Conservation (phyloP, 2,113 vertebrate species). For the Ellobius talpinus region DNA sequence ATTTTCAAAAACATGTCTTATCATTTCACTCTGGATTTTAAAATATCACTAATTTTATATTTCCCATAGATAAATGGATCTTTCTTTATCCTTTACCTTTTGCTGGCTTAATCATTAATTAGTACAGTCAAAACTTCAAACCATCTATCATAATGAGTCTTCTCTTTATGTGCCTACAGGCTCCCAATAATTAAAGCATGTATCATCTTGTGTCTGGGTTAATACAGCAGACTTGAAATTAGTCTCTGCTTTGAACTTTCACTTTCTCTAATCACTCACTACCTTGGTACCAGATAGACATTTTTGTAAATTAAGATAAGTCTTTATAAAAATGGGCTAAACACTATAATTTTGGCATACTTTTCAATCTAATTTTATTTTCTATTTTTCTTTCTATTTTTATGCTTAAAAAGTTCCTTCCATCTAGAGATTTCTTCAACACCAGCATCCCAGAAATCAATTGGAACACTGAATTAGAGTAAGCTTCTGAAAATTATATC, state of each 20-base stretch:
- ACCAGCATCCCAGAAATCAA: not conserved
- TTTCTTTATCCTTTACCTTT: not conserved
- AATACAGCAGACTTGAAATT: conserved; percentile 29
- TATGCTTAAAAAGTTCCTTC: not conserved
- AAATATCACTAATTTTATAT: conserved; percentile 14
- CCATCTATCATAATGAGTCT: not conserved
- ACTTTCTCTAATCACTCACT: conserved; percentile 28
- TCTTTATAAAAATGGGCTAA: not conserved
- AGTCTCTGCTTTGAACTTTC: conserved; percentile 13
- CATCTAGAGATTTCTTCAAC: not conserved
- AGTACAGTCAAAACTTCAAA: conserved; percentile 4
- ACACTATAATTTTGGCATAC: not conserved
- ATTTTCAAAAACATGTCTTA: conserved; percentile 19
- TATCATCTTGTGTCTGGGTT: conserved; percentile 49
- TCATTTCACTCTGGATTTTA: conserved; percentile 17
- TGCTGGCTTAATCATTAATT: not conserved
- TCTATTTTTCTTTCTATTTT: not conserved
- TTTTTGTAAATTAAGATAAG: not conserved
- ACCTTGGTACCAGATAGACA: not conserved
- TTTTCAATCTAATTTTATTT: conserved; percentile 8
- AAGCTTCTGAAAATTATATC: not conserved
- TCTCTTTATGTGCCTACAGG: conserved; percentile 35
- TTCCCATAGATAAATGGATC: not conserved
- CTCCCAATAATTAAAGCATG: conserved; percentile 62
- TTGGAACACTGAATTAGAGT: not conserved